Evolutionary conservation across 2,888 invertebrate genomes (phyloP), one percentile per base, ranked within the genome.

Genomic region (Synergus itoensis): DNA sequence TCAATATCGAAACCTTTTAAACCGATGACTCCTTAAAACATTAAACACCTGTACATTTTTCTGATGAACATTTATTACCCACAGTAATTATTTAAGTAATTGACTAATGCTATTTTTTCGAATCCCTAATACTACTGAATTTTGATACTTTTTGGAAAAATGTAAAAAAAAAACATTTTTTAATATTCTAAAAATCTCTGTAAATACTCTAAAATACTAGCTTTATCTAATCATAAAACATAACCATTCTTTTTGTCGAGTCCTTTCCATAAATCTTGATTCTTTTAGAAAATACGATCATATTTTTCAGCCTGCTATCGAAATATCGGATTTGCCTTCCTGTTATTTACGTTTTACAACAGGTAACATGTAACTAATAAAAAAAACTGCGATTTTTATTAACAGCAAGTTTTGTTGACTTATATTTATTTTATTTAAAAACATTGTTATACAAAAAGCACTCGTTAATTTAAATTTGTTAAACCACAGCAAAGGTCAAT

Each of bases 261-360:
- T 41, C 60, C 0, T 21, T 40, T 65, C 41, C 41, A 65, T 43
- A n/a, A 41, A 65, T 65, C 65, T 65, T 65, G 18, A 41, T 65
- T 65, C 18, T 65, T 41, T 41, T 65, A n/a, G n/a, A 36, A 41
- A 65, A 65, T 65, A 65, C 18, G 65, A 41, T 65, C 41, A 65
- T 65, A 65, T 65, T 41, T 65, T 40, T 1, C 36, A 40, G 8
- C 7, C 8, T 65, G 41, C 14, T 41, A 65, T 9, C n/a, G 41
- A 65, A 65, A 65, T 65, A 65, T n/a, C 53, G 53, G 53, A 53
- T n/a, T n/a, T 53, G 7, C n/a, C 9, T 53, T 53, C 18, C 65
- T 65, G 65, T n/a, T 41, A 65, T 41, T 64, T 21, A 36, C 16
- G 28, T 41, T 41, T 41, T 65, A 65, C 41, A 53, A 53, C 53